These are phyloP conservation scores for Enteromius argenteus DNA, from an alignment of 2,797 vertebrate species.

Conservation along the genomic window DNA sequence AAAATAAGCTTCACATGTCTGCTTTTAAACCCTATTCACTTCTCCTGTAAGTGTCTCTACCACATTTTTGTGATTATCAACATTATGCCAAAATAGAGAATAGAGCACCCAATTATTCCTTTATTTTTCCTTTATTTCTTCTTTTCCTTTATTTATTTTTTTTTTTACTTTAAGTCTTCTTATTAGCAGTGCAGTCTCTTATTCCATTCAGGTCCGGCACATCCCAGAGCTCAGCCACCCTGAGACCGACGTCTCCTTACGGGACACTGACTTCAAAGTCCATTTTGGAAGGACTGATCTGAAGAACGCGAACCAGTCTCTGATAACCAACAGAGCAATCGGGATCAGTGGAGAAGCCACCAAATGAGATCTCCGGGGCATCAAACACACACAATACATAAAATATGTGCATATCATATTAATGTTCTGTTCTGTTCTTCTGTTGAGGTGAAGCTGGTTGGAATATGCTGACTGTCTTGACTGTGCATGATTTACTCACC, in stretches of 20 bases:
- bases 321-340: conserved; percentile 59
- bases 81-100: not conserved
- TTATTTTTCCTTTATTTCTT: not conserved
- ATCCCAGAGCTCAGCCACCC: conserved; percentile 5
- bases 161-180: conserved; percentile 1
- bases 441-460: conserved; percentile 8
- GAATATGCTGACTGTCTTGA: conserved; percentile 22
- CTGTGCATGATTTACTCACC: not conserved
- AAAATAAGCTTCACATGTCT: conserved; percentile 14
- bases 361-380: conserved; percentile 63
- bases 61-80: not conserved
- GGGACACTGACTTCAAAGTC: conserved; percentile 36
- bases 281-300: conserved; percentile 52
- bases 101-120: not conserved
- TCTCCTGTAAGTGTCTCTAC: not conserved
- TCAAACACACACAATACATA: conserved; percentile 47
- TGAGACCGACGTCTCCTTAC: conserved; percentile 20
- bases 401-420: conserved; percentile 40
- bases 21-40: not conserved
- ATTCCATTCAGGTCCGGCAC: conserved; percentile 26
- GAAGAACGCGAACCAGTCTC: conserved; percentile 49
- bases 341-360: conserved; percentile 56
- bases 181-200: not conserved
- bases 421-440: conserved; percentile 37
- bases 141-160: not conserved